Evolutionary conservation across 2,888 invertebrate species (phyloP).

Genomic region (Portevinia maculata): DNA sequence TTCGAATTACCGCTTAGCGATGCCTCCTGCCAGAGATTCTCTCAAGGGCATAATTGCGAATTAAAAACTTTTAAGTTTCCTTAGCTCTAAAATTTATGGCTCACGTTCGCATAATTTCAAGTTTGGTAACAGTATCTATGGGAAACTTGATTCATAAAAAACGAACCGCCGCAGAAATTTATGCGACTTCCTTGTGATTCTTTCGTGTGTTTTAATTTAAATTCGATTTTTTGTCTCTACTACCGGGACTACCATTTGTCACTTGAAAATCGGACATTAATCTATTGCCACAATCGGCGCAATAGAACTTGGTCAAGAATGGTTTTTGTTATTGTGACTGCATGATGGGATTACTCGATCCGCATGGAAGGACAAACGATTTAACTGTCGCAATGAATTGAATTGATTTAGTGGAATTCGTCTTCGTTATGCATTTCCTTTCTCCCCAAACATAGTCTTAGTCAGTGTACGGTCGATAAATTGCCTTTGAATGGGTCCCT

Average conservation of each 20-base stretch:
- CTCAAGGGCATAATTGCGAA: conserved; percentile 61
- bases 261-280: conserved; percentile 50
- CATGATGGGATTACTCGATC: neutral
- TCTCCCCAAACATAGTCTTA: neutral
- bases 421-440: neutral
- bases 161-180: conserved; percentile 24
- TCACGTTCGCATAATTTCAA: conserved; percentile 59
- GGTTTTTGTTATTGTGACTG: conserved; percentile 25
- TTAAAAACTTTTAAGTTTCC: conserved; percentile 55
- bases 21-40: neutral
- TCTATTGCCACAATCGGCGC: conserved; percentile 48
- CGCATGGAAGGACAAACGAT: conserved; percentile 7
- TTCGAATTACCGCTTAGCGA: conserved; percentile 17
- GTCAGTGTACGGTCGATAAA: conserved; percentile 34
- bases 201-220: conserved; percentile 34
- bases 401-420: conserved; percentile 42
- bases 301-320: conserved; percentile 39
- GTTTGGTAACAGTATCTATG: conserved; percentile 47
- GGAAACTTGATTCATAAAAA: conserved; percentile 8
- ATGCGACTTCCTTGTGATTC: conserved; percentile 12
- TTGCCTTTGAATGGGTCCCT: conserved; percentile 18
- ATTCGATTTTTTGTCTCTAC: conserved; percentile 5
- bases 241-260: conserved; percentile 42
- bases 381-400: conserved; percentile 34
- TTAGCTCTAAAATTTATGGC: conserved; percentile 36